Evolutionary conservation across 2,888 invertebrate genomes (phyloP).

Genomic region (Mesodorylaimus sp.): DNA sequence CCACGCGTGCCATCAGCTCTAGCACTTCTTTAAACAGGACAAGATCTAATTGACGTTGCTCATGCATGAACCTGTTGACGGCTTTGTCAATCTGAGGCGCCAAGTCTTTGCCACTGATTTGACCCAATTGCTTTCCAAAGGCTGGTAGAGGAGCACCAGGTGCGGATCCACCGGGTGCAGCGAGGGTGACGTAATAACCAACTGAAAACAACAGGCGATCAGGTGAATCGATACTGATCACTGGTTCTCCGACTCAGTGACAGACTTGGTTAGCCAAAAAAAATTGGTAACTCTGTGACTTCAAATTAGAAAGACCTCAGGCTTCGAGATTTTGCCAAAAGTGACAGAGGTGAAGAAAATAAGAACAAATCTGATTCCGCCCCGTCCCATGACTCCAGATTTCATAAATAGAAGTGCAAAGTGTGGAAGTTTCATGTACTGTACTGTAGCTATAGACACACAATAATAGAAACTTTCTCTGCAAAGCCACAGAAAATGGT

Average conservation of each 20-base stretch:
- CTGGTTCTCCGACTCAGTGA: too few relatives aligned
- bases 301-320: too few relatives aligned
- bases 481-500: too few relatives aligned
- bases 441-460: too few relatives aligned
- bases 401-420: too few relatives aligned
- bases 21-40: constrained; percentile 49
- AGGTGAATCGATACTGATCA: constrained; percentile 3
- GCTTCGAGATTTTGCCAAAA: background rate
- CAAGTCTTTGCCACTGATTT: constrained; percentile 38
- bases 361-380: too few relatives aligned
- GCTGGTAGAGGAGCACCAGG: constrained; percentile 34
- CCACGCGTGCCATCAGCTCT: constrained; percentile 45
- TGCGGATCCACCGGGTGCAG: constrained; percentile 24
- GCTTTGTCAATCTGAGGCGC: constrained; percentile 34
- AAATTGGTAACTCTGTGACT: background rate
- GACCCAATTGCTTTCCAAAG: constrained; percentile 33
- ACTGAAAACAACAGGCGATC: constrained; percentile 16
- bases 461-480: too few relatives aligned
- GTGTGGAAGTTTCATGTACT: too few relatives aligned
- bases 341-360: too few relatives aligned
- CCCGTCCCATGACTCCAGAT: too few relatives aligned
- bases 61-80: constrained; percentile 36
- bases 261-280: too few relatives aligned
- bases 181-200: constrained; percentile 34
- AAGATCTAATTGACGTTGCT: constrained; percentile 44